phyloP scores from a whole-genome alignment of 2,797 vertebrate genomes.

The Heteromormyrus szaboi region DNA sequence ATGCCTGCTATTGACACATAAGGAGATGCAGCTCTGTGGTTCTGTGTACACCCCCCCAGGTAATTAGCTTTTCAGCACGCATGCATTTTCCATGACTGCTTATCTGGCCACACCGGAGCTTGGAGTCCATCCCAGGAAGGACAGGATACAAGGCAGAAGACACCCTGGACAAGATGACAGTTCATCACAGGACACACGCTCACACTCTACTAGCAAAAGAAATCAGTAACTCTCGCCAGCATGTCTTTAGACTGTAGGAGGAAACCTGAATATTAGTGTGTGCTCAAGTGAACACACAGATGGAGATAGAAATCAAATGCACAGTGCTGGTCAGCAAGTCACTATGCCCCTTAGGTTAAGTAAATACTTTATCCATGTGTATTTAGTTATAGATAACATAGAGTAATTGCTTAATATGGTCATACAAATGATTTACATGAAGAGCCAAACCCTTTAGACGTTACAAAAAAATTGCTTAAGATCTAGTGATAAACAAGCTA shows the following conservation, averaged over 20 bases:
- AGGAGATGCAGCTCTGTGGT: background rate
- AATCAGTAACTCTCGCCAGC: background rate
- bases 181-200: background rate
- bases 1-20: slow-evolving; percentile 13
- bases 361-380: background rate
- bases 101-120: background rate
- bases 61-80: background rate
- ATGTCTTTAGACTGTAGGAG: background rate
- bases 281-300: background rate
- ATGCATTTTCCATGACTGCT: background rate
- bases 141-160: background rate
- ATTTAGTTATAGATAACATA: background rate
- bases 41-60: background rate
- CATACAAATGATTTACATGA: background rate
- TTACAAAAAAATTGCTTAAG: background rate
- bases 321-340: background rate
- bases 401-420: background rate
- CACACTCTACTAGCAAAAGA: background rate
- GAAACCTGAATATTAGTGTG: background rate
- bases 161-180: background rate
- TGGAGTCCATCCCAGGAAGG: background rate
- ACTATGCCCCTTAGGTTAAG: background rate
- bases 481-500: background rate
- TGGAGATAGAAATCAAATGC: background rate
- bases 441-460: background rate